Evolutionary conservation across 2,797 vertebrate genomes (phyloP), one percentile per base, ranked within the genome.

Genomic region (Picus viridis): DNA sequence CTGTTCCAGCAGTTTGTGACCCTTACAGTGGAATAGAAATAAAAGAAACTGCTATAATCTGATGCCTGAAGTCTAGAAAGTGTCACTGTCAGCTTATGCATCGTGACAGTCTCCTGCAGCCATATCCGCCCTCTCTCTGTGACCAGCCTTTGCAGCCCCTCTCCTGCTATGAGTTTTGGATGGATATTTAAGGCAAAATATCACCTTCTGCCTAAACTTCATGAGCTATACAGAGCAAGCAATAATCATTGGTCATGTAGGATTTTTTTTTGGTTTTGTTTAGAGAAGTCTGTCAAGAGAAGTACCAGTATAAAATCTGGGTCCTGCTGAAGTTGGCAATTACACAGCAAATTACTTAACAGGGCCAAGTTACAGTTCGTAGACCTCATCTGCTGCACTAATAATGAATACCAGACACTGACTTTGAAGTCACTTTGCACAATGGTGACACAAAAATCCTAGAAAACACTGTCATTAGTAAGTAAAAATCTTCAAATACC

Each of bases 361-460:
- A 63, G 45, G 47, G 47, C 68, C 73, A 86, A 59, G 83, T 4
- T 94, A 57, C 68, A 78, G 63, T 32, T 63, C 70, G 17, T 72
- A 34, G 54, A 43, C 45, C 82, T 63, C 49, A 7, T 45, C 56
- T 70, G 43, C 76, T n/a, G 23, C 10, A n/a, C 39, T 57, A 47
- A 17, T 90, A 92, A 94, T 77, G 87, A 92, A 84, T 79, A 82
- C 56, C 85, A 95, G 85, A 79, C 56, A 41, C 58, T 78, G 81
- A 83, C 82, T 93, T 81, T 83, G 90, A 88, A 71, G 43, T 82
- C 36, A 53, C n/a, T 84, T 89, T 32, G n/a, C 76, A 56, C 16
- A 14, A 24, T 64, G 74, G 61, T 89, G 64, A 77, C 77, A 89
- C 7, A 92, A 59, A 86, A 86, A 88, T 51, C 29, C 27, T 43